These are phyloP conservation scores for Candoia aspera DNA, from an alignment of 2,113 vertebrate genomes.

Conservation along the genomic window DNA sequence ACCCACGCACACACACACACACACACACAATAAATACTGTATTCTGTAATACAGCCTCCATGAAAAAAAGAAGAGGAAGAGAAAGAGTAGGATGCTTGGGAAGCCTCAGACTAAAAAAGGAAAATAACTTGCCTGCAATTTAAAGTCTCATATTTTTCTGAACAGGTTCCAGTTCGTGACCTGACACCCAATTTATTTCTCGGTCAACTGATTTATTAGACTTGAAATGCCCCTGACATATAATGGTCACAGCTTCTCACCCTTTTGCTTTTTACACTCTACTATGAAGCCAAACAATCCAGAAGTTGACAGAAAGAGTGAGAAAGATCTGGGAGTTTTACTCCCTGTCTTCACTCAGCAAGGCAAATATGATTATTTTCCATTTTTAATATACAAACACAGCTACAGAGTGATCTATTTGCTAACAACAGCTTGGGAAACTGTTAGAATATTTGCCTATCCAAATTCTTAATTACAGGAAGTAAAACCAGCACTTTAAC, in stretches of 20 bases:
- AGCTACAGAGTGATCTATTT: slow-evolving; percentile 67
- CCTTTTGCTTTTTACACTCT: slow-evolving; percentile 57
- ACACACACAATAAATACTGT: slow-evolving; percentile 30
- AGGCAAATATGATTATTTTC: slow-evolving; percentile 66
- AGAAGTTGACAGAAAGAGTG: slow-evolving; percentile 59
- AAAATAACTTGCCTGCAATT: slow-evolving; percentile 66
- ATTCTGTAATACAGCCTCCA: not conserved
- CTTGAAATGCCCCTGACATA: slow-evolving; percentile 73
- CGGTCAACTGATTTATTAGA: slow-evolving; percentile 76
- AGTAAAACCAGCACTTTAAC: slow-evolving; percentile 72
- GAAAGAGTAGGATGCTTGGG: slow-evolving; percentile 42
- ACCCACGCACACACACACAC: slow-evolving; percentile 24
- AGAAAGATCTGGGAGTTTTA: slow-evolving; percentile 66
- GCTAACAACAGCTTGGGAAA: slow-evolving; percentile 70
- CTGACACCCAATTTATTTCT: slow-evolving; percentile 76
- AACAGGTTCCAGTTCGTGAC: slow-evolving; percentile 75
- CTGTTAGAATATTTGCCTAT: slow-evolving; percentile 60
- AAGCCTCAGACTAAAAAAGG: slow-evolving; percentile 67
- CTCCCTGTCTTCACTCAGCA: slow-evolving; percentile 72
- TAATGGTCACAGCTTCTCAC: slow-evolving; percentile 54
- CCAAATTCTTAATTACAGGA: slow-evolving; percentile 73
- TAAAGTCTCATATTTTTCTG: slow-evolving; percentile 76
- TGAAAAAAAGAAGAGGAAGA: slow-evolving; percentile 12
- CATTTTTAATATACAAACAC: slow-evolving; percentile 64
- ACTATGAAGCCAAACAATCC: slow-evolving; percentile 69